Base-by-base conservation (phyloP, 2,113 vertebrate species). In the Gopherus evgoodei region DNA sequence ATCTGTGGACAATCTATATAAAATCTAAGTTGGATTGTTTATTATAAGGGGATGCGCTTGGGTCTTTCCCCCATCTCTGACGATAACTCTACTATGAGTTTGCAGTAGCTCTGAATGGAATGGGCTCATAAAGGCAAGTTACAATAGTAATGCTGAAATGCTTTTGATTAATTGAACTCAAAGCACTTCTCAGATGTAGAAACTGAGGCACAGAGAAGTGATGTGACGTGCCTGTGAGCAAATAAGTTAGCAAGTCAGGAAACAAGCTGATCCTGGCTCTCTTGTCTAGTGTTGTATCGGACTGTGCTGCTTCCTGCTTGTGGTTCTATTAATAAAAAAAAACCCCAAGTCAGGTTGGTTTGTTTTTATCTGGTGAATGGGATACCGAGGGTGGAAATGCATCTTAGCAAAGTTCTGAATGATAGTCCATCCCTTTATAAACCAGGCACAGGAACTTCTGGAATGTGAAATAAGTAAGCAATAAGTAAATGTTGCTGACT, bases 21-120 rank as follows among this genome's bases (percentile, higher is more conserved):
- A 13, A 59, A 59, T 12, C 27, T 65, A 65, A 31, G 35, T 78
- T 24, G 38, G 24, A 87, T 65, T 1, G 11, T 5, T 56, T 84
- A 31, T 54, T 44, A 42, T 31, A 82, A 82, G 50, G 76, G 69
- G n/a, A 25, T 82, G 53, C 8, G 38, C 12, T 38, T 82, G 22
- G 6, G 47, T 80, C 5, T 75, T 35, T 42, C 19, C 9, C 81
- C 84, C 81, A 44, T 79, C 89, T 93, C 62, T 87, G 22, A 80
- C 44, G 53, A 69, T 44, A 91, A 31, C 75, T 89, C 62, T 89
- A 75, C 11, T 89, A 52, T 31, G n/a, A 87, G 31, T 81, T 79
- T 38, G 4, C 49, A 82, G 47, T 59, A 59, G 62, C 75, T 44
- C 2, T n/a, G 83, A 84, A 42, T 22, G 35, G n/a, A n/a, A 57